Conservation (phyloP, 1,140 invertebrate genomes). For the Lucilia cuprina region DNA sequence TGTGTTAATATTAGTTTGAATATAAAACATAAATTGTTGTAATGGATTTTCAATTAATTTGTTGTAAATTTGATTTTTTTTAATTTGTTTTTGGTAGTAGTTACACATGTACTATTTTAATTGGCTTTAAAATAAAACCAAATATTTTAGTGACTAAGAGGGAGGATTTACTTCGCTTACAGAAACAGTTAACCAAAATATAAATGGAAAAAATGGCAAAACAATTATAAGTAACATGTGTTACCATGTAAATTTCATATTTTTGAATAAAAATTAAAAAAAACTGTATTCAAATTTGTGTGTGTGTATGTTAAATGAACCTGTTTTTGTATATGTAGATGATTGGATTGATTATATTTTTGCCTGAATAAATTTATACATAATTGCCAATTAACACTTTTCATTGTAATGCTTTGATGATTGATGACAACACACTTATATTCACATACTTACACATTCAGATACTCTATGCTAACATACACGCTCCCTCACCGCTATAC, state of each 20-base stretch:
- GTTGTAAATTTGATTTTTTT: constrained; percentile 3
- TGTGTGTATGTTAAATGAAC: background rate
- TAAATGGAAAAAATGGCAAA: background rate
- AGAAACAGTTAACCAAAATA: too few species aligned
- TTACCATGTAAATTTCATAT: constrained; percentile 4
- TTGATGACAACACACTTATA: constrained; percentile 21
- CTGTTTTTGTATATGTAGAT: background rate
- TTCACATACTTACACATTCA: background rate
- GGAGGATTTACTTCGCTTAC: background rate
- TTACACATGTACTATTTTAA: background rate
- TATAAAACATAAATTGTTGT: background rate
- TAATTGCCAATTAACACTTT: constrained; percentile 37
- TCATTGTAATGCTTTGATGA: constrained; percentile 31
- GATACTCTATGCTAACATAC: background rate
- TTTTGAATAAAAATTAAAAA: background rate
- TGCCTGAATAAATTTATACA: constrained; percentile 36
- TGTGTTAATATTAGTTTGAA: background rate
- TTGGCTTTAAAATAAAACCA: background rate
- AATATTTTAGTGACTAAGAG: background rate
- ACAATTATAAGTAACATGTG: constrained; percentile 7
- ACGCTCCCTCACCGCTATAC: too few species aligned
- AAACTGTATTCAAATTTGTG: background rate
- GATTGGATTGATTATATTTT: constrained; percentile 35
- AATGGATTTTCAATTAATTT: background rate
- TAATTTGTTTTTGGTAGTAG: background rate